These are phyloP conservation scores for Drosophila ustulata DNA, from an alignment of 2,888 invertebrate species.

Conservation along the genomic window DNA sequence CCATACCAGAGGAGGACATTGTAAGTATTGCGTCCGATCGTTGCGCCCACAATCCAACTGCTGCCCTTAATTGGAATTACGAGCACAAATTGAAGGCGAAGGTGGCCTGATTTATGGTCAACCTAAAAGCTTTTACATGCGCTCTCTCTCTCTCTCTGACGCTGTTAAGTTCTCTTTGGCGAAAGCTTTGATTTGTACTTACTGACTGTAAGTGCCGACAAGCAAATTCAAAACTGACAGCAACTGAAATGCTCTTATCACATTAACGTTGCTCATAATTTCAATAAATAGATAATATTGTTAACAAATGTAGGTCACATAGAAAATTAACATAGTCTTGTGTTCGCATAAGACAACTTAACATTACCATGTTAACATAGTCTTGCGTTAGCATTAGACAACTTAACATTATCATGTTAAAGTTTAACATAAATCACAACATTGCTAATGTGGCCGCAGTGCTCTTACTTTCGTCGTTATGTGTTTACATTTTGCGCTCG, in stretches of 20 bases:
- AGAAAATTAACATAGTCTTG: neutral
- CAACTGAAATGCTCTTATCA: slow-evolving; percentile 2
- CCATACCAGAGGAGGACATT: slow-evolving; percentile 82
- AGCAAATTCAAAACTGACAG: slow-evolving; percentile 8
- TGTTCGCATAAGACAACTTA: neutral
- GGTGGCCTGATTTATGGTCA: slow-evolving; percentile 33
- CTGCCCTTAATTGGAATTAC: neutral
- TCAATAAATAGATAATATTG: neutral
- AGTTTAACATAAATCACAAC: neutral
- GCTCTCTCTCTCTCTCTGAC: neutral
- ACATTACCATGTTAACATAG: neutral
- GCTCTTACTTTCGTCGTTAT: neutral
- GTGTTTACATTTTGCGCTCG: slow-evolving; percentile 41
- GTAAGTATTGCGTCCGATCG: slow-evolving; percentile 61
- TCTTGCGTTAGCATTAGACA: neutral
- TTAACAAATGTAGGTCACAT: neutral
- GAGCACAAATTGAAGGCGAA: slow-evolving; percentile 12
- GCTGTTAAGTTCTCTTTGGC: neutral
- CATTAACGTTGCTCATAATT: neutral
- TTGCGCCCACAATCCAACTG: neutral
- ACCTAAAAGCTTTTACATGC: slow-evolving; percentile 46
- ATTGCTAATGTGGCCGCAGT: slow-evolving; percentile 1
- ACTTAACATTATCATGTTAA: neutral
- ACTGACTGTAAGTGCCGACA: neutral
- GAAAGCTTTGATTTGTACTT: slow-evolving; percentile 49